These are phyloP conservation scores for Dinomys branickii DNA, from an alignment of 2,113 vertebrate genomes.

Conservation along the genomic window DNA sequence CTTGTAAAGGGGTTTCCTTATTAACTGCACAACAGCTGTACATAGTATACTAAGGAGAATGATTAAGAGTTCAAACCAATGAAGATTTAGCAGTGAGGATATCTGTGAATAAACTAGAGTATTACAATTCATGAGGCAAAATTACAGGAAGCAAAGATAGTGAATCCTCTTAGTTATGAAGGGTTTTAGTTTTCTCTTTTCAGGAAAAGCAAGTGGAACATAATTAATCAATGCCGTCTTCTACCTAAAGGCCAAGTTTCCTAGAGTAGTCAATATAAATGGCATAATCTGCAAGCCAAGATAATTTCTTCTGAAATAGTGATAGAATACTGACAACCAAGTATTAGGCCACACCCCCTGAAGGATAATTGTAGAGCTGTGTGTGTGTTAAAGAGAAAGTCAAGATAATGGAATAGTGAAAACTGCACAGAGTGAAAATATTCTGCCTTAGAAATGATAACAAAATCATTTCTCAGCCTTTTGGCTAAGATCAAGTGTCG, in stretches of 20 bases:
- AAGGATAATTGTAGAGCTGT: not conserved
- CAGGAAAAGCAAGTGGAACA: not conserved
- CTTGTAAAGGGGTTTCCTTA: not conserved
- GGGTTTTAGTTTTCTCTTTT: not conserved
- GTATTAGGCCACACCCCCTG: not conserved
- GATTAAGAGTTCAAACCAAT: not conserved
- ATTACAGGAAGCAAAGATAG: not conserved
- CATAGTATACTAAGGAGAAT: not conserved
- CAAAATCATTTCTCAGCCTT: no score
- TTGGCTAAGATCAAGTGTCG: no score
- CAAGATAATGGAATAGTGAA: not conserved
- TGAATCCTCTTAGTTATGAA: not conserved
- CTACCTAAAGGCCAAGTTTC: not conserved
- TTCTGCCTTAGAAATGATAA: not conserved
- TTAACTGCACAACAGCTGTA: not conserved
- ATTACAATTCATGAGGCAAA: constrained; percentile 5
- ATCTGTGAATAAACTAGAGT: not conserved
- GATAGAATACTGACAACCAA: not conserved
- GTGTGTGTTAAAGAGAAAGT: not conserved
- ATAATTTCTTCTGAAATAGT: not conserved
- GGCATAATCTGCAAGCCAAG: not conserved
- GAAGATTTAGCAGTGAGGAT: not conserved
- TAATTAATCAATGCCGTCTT: not conserved
- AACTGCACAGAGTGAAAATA: not conserved
- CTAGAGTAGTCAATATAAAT: not conserved